A percentile compares a stretch with the other conserved stretches of the same genome.
phyloP scores from a whole-genome alignment of 2,113 vertebrate genomes.

The Chroicocephalus ridibundus region DNA sequence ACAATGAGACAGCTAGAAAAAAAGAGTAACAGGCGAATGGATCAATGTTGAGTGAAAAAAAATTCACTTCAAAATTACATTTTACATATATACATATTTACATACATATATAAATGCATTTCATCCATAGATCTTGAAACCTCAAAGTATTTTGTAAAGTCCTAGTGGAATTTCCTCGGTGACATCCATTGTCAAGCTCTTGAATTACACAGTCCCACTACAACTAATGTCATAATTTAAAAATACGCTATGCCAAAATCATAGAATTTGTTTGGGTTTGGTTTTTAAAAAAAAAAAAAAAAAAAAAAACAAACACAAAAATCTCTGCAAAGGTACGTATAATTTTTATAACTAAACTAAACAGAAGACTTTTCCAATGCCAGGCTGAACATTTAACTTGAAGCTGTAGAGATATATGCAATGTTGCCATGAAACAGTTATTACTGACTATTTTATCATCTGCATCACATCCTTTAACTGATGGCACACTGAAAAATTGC shows the following conservation, averaged over 20 bases:
- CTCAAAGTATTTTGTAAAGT: not conserved
- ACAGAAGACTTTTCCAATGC: not conserved
- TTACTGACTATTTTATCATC: not conserved
- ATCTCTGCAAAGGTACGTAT: not conserved
- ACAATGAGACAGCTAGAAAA: not conserved
- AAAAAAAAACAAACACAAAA: not conserved
- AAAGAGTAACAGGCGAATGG: not conserved
- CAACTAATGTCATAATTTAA: not conserved
- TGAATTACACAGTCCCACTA: not conserved
- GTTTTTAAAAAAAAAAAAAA: not conserved
- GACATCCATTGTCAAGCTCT: not conserved
- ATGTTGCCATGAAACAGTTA: not conserved
- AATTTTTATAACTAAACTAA: not conserved
- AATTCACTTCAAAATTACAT: not conserved
- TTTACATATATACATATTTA: not conserved
- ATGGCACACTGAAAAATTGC: not conserved
- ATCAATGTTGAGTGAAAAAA: not conserved
- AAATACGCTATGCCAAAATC: not conserved
- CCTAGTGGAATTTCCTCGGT: not conserved
- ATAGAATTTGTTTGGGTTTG: not conserved
- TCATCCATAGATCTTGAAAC: not conserved
- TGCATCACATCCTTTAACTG: not conserved
- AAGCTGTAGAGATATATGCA: not conserved
- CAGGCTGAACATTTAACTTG: not conserved
- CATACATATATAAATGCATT: not conserved